A percentile compares a stretch with the other conserved stretches of the same genome.
phyloP scores from a whole-genome alignment of 2,113 vertebrate genomes.

The Vulpes ferrilata region DNA sequence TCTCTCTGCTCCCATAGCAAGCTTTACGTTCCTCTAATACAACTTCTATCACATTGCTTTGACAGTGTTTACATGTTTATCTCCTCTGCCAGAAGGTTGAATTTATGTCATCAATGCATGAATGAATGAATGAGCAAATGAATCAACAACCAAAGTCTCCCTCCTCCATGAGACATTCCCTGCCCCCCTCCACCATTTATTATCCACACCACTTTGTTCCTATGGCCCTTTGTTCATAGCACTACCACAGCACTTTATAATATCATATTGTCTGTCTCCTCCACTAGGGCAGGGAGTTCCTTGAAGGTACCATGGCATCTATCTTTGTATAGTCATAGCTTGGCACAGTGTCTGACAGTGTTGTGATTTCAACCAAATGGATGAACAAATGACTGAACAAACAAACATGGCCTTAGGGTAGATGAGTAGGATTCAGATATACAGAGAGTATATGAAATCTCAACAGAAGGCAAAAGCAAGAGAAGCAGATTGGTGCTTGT shows the following conservation, averaged over 20 bases:
- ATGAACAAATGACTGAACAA: constrained; percentile 15
- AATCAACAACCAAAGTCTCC: neutral
- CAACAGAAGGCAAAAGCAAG: neutral
- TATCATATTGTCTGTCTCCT: neutral
- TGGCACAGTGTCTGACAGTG: neutral
- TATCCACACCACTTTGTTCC: neutral
- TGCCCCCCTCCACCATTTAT: neutral
- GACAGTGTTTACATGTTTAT: neutral
- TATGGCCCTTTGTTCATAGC: neutral
- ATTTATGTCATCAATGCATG: neutral
- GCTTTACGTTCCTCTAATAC: constrained; percentile 33
- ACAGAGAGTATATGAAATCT: neutral
- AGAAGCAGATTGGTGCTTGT: neutral
- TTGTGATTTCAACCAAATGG: constrained; percentile 5
- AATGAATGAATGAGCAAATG: constrained; percentile 35
- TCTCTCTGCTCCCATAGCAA: constrained; percentile 12
- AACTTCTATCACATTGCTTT: neutral
- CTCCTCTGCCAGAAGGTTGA: neutral
- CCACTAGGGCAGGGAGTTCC: neutral
- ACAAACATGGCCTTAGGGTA: neutral
- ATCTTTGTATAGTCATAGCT: neutral
- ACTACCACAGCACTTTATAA: neutral
- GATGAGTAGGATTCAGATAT: constrained; percentile 1
- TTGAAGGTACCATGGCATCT: neutral
- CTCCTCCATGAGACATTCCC: neutral